Conservation (phyloP, 2,113 vertebrate genomes). For the Alligator mississippiensis region DNA sequence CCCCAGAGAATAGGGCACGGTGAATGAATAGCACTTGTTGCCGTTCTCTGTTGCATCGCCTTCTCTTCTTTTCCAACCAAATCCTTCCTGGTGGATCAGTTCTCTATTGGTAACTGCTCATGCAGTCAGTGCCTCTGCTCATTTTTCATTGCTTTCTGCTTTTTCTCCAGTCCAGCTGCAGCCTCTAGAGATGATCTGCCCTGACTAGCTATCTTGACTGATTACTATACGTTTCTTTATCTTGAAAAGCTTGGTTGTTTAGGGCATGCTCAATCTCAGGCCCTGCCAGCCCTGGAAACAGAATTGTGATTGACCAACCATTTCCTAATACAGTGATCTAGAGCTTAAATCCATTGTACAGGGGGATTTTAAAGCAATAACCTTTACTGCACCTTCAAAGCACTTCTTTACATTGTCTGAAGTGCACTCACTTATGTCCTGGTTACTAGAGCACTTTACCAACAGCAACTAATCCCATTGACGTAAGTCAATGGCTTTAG, state of each 20-base stretch:
- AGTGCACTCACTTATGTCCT: neutral
- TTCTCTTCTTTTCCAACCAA: neutral
- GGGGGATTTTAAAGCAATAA: neutral
- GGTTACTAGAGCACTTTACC: neutral
- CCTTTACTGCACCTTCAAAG: neutral
- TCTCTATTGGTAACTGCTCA: too few relatives aligned
- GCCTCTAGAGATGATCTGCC: neutral
- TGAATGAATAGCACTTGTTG: neutral
- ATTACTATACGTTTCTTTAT: neutral
- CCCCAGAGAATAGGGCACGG: neutral
- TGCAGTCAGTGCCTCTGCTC: too few relatives aligned
- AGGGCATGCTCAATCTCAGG: neutral
- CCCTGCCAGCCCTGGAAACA: neutral
- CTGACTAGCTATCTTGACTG: too few relatives aligned
- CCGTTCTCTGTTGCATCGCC: neutral
- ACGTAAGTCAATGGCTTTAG: neutral
- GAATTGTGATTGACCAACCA: neutral
- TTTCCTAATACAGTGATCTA: neutral
- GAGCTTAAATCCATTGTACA: neutral
- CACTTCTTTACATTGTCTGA: neutral
- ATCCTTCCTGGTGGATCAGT: neutral
- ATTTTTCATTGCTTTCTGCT: too few relatives aligned
- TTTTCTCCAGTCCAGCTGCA: neutral
- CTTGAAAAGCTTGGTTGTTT: neutral
- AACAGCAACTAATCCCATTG: neutral